These are phyloP conservation scores for Pecten maximus DNA, from an alignment of 2,888 invertebrate genomes.

Conservation along the genomic window DNA sequence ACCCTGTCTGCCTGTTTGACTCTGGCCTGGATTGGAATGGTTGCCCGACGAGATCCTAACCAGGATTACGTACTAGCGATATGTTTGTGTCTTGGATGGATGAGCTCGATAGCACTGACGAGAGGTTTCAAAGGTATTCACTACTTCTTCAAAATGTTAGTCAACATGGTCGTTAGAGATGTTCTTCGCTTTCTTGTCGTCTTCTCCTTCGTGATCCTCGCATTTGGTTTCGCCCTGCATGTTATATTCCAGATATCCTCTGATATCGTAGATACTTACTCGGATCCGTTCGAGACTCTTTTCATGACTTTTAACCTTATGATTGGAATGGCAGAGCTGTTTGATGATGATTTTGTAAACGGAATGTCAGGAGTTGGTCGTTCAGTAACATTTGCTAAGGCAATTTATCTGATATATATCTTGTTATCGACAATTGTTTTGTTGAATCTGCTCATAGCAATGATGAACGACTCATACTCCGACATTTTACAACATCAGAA, in stretches of 20 bases:
- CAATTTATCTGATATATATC: conserved; percentile 78
- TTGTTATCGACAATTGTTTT: conserved; percentile 75
- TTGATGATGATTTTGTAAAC: conserved; percentile 69
- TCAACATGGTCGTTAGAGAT: conserved; percentile 79
- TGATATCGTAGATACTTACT: conserved; percentile 62
- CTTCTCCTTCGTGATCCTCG: conserved; percentile 78
- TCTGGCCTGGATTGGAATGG: conserved; percentile 74
- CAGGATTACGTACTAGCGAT: conserved; percentile 77
- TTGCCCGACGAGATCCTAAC: conserved; percentile 57
- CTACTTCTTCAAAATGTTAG: conserved; percentile 79
- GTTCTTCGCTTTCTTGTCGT: conserved; percentile 77
- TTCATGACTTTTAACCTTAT: conserved; percentile 80
- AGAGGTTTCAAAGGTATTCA: conserved; percentile 79
- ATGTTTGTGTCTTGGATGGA: conserved; percentile 78
- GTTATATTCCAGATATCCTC: conserved; percentile 73
- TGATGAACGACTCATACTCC: conserved; percentile 79
- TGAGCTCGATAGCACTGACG: conserved; percentile 78
- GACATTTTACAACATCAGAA: conserved; percentile 71
- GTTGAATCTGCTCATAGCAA: conserved; percentile 78
- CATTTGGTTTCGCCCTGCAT: conserved; percentile 79
- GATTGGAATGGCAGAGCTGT: conserved; percentile 79
- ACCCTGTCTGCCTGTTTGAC: conserved; percentile 68
- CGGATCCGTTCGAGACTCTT: conserved; percentile 70
- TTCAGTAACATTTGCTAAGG: conserved; percentile 64
- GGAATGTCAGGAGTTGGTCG: conserved; percentile 66